phyloP scores from a whole-genome alignment of 2,888 invertebrate genomes.

The Schizaphis graminum region DNA sequence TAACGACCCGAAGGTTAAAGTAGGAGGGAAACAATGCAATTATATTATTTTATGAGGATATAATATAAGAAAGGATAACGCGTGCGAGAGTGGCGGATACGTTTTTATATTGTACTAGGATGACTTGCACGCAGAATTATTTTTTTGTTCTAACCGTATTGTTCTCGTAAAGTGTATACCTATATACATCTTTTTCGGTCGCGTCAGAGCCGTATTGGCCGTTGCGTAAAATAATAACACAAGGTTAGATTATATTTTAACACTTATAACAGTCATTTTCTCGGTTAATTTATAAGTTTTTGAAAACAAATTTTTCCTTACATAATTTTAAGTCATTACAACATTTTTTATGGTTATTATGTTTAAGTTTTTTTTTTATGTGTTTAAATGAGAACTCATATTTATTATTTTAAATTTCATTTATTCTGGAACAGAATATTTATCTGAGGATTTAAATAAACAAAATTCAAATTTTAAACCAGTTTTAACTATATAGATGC shows the following conservation, averaged over 20 bases:
- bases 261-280: neutral
- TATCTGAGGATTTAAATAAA: neutral
- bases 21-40: conserved; percentile 22
- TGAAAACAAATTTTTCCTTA: neutral
- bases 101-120: conserved; percentile 33
- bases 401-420: neutral
- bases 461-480: neutral
- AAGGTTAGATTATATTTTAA: conserved; percentile 11
- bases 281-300: conserved; percentile 9
- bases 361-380: neutral
- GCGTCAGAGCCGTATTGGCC: neutral
- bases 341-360: neutral
- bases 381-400: neutral
- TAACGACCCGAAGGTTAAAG: conserved; percentile 54
- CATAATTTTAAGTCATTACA: neutral
- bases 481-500: neutral
- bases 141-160: conserved; percentile 47
- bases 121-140: conserved; percentile 49
- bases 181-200: neutral
- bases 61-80: neutral
- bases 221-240: conserved; percentile 17
- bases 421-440: neutral
- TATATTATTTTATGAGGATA: neutral
- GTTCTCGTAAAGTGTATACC: conserved; percentile 23
- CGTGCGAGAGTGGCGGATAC: neutral